Evolutionary conservation across 2,113 vertebrate species (phyloP), one percentile per base, ranked within the genome.

Genomic region (Haplotaxodon microlepis): DNA sequence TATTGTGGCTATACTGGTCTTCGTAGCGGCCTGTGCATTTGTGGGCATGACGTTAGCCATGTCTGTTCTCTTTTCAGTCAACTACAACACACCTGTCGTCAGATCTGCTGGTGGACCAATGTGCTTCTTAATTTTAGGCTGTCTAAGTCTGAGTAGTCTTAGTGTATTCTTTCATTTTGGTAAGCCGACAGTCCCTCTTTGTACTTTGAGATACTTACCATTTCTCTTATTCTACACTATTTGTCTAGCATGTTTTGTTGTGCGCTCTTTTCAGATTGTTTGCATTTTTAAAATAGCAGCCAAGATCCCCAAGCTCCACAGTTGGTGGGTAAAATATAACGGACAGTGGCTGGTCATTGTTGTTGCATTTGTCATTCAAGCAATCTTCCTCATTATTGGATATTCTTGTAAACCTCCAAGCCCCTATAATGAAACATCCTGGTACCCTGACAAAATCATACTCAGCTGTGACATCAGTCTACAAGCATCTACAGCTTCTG

Each of bases 211-310:
- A 50, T 84, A 91, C 17, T 85, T 95, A 0, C 88, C 97, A 13
- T 98, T 97, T 40, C 0, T 78, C 6, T 40, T 97, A 45, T 94
- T 97, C 80, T 96, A 97, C 92, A 93, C 96, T 0, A 6, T 96
- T 34, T 98, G 97, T 92, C 90, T 98, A 0, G 97, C 97, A 1
- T 98, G 97, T 54, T 93, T 98, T 88, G 95, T 95, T 0, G 96
- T 98, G 2, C 97, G 96, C 51, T 97, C 97, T 17, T 97, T 98
- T 93, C 98, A 98, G 83, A 95, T 98, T 42, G 88, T 98, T 83
- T 96, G 96, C 81, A 96, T 98, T 92, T 98, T 98, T 93, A 98
- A 97, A 95, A 97, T 98, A 83, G 96, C 97, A 1, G 79, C 94
- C 17, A 97, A 95, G 69, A 92, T 95, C 9, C 97, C 97, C 1